phyloP scores from a whole-genome alignment of 1,140 invertebrate species.

The Diploscapter pachys region DNA sequence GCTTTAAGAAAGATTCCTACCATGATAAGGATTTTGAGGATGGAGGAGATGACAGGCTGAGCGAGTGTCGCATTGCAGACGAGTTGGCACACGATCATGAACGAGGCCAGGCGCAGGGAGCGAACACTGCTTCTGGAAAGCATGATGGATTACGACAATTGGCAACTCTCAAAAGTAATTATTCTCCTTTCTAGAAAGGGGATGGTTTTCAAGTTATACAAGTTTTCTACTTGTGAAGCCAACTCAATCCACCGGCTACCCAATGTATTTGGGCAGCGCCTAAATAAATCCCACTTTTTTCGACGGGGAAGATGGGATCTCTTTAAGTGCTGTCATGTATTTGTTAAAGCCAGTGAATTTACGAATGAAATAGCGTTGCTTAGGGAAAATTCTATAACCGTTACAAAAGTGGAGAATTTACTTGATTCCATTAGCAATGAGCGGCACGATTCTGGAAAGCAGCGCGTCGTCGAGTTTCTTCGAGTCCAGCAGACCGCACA shows the following conservation, averaged over 20 bases:
- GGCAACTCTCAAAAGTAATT: background rate
- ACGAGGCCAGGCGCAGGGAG: slow-evolving; percentile 32
- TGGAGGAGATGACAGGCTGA: slow-evolving; percentile 10
- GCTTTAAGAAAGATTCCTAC: slow-evolving; percentile 7
- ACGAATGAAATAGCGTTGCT: too few relatives aligned
- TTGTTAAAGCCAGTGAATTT: too few relatives aligned
- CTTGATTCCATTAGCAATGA: slow-evolving; percentile 33
- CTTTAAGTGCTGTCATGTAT: too few relatives aligned
- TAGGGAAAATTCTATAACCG: too few relatives aligned
- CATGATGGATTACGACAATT: background rate
- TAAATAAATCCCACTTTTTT: too few relatives aligned
- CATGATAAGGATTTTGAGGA: slow-evolving; percentile 35
- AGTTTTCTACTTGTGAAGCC: too few relatives aligned
- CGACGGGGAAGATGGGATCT: too few relatives aligned
- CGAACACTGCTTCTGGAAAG: slow-evolving; percentile 26
- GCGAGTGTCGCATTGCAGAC: slow-evolving; percentile 26
- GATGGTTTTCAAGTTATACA: too few relatives aligned
- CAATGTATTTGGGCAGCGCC: too few relatives aligned
- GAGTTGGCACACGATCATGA: slow-evolving; percentile 35
- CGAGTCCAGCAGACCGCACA: slow-evolving; percentile 19
- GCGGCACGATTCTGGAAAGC: slow-evolving; percentile 36
- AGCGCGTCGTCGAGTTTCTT: slow-evolving; percentile 26
- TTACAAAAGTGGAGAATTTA: background rate
- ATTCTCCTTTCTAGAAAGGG: too few relatives aligned
- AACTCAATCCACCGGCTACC: too few relatives aligned